A percentile compares a stretch with the other conserved stretches of the same genome.
These are phyloP conservation scores for Brachyopa scutellaris DNA, from an alignment of 2,888 invertebrate genomes.

Conservation along the genomic window DNA sequence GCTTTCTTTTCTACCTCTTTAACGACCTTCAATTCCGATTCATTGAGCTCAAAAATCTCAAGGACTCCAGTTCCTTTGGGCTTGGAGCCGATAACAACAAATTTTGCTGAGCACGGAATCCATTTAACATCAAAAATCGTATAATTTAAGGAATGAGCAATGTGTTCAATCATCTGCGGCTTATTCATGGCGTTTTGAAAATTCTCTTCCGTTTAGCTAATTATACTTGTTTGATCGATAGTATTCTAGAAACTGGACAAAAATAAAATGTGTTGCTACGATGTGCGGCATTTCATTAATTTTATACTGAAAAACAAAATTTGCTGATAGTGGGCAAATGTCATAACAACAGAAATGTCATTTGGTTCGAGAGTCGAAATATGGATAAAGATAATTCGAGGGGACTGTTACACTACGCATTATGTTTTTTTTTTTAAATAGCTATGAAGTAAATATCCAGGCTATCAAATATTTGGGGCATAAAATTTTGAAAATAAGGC, in stretches of 20 bases:
- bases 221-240: constrained; percentile 52
- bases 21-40: constrained; percentile 87
- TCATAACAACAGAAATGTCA: constrained; percentile 35
- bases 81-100: constrained; percentile 92
- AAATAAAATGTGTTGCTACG: constrained; percentile 54
- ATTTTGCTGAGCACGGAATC: constrained; percentile 97
- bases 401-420: not conserved
- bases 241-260: constrained; percentile 2
- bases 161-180: constrained; percentile 94
- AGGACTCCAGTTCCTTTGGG: constrained; percentile 93
- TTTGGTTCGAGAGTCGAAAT: constrained; percentile 28
- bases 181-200: constrained; percentile 84
- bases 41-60: constrained; percentile 90
- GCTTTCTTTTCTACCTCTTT: constrained; percentile 90
- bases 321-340: not conserved
- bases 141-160: constrained; percentile 91
- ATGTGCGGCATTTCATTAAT: constrained; percentile 17
- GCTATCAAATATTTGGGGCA: too few species aligned
- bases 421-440: too few species aligned
- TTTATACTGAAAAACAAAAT: not conserved
- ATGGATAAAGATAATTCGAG: not conserved
- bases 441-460: too few species aligned
- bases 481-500: too few species aligned
- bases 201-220: not conserved
- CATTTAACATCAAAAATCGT: constrained; percentile 96